Evolutionary conservation across 2,888 invertebrate species (phyloP).

Genomic region (Chouioia cunea): DNA sequence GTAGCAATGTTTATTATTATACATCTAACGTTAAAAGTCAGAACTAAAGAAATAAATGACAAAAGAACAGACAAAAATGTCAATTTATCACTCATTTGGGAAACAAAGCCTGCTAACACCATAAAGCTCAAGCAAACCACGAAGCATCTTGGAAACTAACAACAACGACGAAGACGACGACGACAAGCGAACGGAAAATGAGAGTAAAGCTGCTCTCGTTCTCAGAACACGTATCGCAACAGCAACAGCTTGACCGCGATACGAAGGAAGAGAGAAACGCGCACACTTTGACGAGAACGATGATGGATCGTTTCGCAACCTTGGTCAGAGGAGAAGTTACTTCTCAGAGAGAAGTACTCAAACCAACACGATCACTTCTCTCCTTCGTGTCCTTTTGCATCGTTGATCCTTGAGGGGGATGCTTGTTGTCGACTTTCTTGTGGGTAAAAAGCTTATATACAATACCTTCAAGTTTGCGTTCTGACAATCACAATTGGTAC

Average conservation of each 20-base stretch:
- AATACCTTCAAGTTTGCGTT: background rate
- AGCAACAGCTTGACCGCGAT: constrained; percentile 34
- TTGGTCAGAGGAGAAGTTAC: constrained; percentile 44
- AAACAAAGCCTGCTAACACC: too few species aligned
- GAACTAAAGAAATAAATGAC: too few species aligned
- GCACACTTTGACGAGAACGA: constrained; percentile 24
- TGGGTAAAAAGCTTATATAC: background rate
- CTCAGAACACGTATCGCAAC: constrained; percentile 52
- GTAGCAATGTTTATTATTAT: too few species aligned
- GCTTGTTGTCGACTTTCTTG: too few species aligned
- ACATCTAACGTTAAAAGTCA: too few species aligned
- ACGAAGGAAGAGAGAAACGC: constrained; percentile 2
- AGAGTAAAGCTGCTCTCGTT: constrained; percentile 48
- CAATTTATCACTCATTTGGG: too few species aligned
- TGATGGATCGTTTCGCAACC: constrained; percentile 47
- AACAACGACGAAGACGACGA: constrained; percentile 26
- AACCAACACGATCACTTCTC: too few species aligned
- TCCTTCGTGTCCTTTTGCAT: too few species aligned
- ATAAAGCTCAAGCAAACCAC: too few species aligned
- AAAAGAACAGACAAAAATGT: too few species aligned
- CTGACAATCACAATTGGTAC: background rate
- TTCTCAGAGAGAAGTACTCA: background rate
- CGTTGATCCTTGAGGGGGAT: too few species aligned
- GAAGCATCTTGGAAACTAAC: too few species aligned
- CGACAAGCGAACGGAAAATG: constrained; percentile 32